A percentile compares a stretch with the other conserved stretches of the same genome.
Evolutionary conservation across 2,797 vertebrate species (phyloP).

Genomic region (Gymnodraco acuticeps): DNA sequence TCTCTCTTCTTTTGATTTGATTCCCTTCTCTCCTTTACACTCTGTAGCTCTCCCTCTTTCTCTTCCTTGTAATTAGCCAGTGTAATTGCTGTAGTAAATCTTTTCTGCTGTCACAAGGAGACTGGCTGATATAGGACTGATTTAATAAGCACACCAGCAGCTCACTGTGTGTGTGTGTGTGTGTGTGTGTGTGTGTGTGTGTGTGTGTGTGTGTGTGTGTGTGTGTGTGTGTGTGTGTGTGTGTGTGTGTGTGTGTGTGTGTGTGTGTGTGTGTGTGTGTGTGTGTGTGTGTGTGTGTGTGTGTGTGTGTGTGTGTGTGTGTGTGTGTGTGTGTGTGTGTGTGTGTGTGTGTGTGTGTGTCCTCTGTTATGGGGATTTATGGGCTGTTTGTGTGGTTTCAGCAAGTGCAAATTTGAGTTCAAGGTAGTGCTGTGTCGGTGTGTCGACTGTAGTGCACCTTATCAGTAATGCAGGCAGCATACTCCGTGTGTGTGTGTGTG

Average conservation of each 20-base stretch:
- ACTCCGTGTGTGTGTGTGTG: conserved; percentile 25
- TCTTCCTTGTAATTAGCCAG: conserved; percentile 82
- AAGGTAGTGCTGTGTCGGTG: conserved; percentile 79
- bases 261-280: conserved; percentile 7
- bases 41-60: conserved; percentile 67
- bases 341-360: conserved; percentile 50
- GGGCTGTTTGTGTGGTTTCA: conserved; percentile 81
- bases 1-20: conserved; percentile 72
- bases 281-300: no score
- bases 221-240: conserved; percentile 24
- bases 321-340: no score
- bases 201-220: conserved; percentile 18
- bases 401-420: conserved; percentile 77
- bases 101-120: conserved; percentile 84
- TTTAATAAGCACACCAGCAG: conserved; percentile 84
- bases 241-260: conserved; percentile 42
- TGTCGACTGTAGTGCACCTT: conserved; percentile 73
- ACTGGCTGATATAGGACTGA: conserved; percentile 85
- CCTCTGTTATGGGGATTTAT: conserved; percentile 82
- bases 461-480: conserved; percentile 78
- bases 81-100: conserved; percentile 89
- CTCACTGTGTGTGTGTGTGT: conserved; percentile 58
- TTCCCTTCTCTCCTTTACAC: conserved; percentile 70
- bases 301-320: no score
- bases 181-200: conserved; percentile 40